Conservation (phyloP, 1,140 invertebrate species). For the Amphibalanus amphitrite region DNA sequence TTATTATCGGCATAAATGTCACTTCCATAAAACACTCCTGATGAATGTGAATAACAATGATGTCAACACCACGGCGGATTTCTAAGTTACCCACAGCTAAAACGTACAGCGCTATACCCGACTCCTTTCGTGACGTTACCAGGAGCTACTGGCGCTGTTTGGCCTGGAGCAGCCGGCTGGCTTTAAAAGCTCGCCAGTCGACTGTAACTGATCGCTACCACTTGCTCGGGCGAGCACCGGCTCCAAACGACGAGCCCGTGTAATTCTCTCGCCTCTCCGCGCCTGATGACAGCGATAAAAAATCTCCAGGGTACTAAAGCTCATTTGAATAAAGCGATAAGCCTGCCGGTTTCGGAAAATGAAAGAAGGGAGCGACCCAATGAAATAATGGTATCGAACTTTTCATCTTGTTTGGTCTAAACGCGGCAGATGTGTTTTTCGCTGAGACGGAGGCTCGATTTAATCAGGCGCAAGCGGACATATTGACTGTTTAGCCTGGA, state of each 20-base stretch:
- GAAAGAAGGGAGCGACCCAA: conserved; percentile 1
- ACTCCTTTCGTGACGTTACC: no score
- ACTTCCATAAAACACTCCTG: no score
- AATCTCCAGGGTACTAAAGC: conserved; percentile 1
- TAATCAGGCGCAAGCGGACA: background rate
- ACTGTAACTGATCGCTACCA: background rate
- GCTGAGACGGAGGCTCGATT: background rate
- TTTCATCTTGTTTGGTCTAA: background rate
- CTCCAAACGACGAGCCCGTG: background rate
- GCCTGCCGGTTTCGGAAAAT: background rate
- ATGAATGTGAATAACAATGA: background rate
- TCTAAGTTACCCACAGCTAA: background rate
- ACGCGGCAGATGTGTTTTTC: background rate
- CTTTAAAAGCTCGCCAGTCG: background rate
- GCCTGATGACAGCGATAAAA: background rate
- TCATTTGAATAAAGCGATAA: conserved; percentile 2
- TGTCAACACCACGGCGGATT: background rate
- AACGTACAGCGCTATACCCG: background rate
- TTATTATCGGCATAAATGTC: background rate
- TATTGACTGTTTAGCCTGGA: background rate
- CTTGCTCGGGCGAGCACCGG: background rate
- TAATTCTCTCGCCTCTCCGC: background rate
- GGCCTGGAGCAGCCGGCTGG: background rate
- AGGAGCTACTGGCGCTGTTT: background rate
- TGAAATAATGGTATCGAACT: background rate